Conservation (phyloP, 2,113 vertebrate genomes). For the Falco punctatus region DNA sequence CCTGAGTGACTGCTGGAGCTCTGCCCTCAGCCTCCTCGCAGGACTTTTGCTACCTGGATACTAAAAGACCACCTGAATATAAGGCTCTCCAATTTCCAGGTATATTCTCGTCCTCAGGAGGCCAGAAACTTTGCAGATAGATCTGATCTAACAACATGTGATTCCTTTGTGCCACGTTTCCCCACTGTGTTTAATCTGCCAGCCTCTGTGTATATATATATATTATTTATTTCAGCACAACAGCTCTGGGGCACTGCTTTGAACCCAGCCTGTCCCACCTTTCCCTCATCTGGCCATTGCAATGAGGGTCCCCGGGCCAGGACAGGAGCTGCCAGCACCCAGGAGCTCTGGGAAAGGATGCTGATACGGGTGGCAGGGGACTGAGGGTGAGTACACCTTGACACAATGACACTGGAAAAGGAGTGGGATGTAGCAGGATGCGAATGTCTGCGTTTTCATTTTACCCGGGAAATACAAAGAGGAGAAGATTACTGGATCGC, state of each 20-base stretch:
- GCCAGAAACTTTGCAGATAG: neutral
- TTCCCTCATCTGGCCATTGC: neutral
- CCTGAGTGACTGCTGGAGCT: neutral
- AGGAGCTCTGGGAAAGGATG: neutral
- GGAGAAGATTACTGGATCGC: neutral
- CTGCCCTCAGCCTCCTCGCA: neutral
- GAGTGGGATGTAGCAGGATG: neutral
- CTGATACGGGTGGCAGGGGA: neutral
- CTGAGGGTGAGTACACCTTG: neutral
- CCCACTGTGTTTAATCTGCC: neutral
- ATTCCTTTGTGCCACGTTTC: neutral
- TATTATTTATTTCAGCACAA: neutral
- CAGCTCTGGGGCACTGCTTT: neutral
- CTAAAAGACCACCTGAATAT: neutral
- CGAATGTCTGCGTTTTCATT: neutral
- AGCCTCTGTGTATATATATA: neutral
- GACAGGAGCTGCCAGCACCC: neutral
- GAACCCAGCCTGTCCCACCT: neutral
- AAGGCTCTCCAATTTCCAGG: neutral
- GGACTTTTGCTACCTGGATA: neutral
- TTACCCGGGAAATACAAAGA: neutral
- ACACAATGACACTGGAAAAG: neutral
- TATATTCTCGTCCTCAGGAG: neutral
- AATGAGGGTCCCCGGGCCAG: fast-evolving
- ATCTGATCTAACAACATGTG: neutral